Percentiles rank a stretch among this genome's conserved stretches.
phyloP scores from a whole-genome alignment of 2,888 invertebrate genomes.

The Lepidonotus clava region DNA sequence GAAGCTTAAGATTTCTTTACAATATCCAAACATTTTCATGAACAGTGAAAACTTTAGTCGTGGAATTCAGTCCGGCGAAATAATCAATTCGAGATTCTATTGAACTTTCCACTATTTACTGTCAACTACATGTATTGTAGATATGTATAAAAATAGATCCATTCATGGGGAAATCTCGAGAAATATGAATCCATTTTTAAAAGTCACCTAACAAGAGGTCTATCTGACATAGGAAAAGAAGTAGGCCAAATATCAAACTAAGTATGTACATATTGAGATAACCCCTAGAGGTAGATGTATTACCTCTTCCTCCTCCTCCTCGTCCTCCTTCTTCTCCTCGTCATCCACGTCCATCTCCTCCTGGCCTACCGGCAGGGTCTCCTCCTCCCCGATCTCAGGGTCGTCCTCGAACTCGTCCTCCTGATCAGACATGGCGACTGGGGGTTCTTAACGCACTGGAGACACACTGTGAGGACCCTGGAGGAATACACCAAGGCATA shows the following conservation, averaged over 20 bases:
- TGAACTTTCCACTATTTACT: too few species aligned
- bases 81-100: too few species aligned
- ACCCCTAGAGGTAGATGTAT: not conserved
- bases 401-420: conserved; percentile 35
- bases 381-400: conserved; percentile 36
- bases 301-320: conserved; percentile 46
- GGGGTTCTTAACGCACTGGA: not conserved
- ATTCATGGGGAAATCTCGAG: not conserved
- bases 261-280: not conserved
- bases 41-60: too few species aligned
- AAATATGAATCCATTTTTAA: too few species aligned
- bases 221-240: not conserved
- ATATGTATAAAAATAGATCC: not conserved
- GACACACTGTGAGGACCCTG: not conserved
- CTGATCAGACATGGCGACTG: not conserved
- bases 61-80: too few species aligned
- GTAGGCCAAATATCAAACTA: not conserved
- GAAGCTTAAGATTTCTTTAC: too few species aligned
- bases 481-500: not conserved
- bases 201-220: too few species aligned
- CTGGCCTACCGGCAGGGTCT: not conserved
- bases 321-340: conserved; percentile 38
- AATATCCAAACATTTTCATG: too few species aligned
- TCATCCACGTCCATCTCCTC: not conserved
- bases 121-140: not conserved